These are phyloP conservation scores for Hycleus cichorii DNA, from an alignment of 1,140 invertebrate genomes.

Conservation along the genomic window DNA sequence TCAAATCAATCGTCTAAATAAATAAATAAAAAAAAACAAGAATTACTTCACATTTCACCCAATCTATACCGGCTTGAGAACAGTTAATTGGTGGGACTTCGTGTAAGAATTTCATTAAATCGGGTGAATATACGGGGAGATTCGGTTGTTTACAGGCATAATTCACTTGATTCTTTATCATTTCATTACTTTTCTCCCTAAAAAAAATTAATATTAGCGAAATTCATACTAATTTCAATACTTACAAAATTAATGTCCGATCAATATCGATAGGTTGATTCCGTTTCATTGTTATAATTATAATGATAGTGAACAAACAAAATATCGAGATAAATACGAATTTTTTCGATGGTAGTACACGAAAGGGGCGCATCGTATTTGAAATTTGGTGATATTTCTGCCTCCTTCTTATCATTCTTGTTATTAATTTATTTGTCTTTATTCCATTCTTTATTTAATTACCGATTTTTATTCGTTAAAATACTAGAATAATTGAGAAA, in stretches of 20 bases:
- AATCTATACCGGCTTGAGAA: conserved; percentile 46
- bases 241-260: conserved; percentile 14
- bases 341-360: conserved; percentile 7
- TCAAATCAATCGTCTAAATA: not conserved
- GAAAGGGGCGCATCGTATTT: conserved; percentile 2
- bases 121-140: conserved; percentile 56
- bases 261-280: conserved; percentile 20
- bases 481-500: no score
- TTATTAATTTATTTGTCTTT: not conserved
- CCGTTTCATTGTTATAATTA: conserved; percentile 2
- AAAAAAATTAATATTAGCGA: not conserved
- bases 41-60: conserved; percentile 48
- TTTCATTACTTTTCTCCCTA: conserved; percentile 23
- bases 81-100: conserved; percentile 54
- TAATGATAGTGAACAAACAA: conserved; percentile 1
- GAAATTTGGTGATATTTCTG: not conserved
- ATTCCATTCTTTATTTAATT: not conserved
- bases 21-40: not conserved
- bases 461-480: no score
- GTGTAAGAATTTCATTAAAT: conserved; percentile 61
- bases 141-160: conserved; percentile 55
- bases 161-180: conserved; percentile 24
- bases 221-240: not conserved
- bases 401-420: not conserved
- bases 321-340: not conserved